These are phyloP conservation scores for Corythoichthys haematopterus DNA, from an alignment of 2,113 vertebrate species.

Conservation along the genomic window DNA sequence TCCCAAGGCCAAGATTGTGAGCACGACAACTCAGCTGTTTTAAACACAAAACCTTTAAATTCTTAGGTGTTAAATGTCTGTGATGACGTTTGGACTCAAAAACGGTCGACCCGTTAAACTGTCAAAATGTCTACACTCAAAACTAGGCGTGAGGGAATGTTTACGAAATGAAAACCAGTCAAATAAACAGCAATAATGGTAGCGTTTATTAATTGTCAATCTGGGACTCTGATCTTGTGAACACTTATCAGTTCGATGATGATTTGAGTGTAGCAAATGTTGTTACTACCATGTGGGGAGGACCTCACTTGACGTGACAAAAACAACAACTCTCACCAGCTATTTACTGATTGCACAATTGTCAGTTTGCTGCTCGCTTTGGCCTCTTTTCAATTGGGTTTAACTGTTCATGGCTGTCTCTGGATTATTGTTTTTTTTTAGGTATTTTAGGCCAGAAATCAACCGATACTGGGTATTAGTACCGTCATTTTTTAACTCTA, in stretches of 20 bases:
- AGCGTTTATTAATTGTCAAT: not conserved
- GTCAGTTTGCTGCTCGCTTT: no score
- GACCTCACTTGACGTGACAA: conserved; percentile 18
- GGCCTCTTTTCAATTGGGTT: no score
- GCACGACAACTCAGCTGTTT: not conserved
- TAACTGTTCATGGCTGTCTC: no score
- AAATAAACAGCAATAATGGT: not conserved
- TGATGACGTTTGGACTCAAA: not conserved
- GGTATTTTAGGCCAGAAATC: no score
- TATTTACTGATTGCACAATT: not conserved
- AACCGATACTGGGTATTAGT: no score
- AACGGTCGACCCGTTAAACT: not conserved
- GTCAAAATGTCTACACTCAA: not conserved
- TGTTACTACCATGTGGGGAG: conserved; percentile 37
- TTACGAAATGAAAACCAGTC: not conserved
- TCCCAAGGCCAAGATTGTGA: conserved; percentile 32
- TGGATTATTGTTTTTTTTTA: no score
- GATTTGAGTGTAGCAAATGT: conserved; percentile 55
- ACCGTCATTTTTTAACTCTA: no score
- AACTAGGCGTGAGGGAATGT: not conserved
- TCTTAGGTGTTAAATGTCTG: not conserved
- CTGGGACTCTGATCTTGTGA: not conserved
- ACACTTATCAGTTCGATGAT: not conserved
- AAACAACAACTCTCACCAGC: not conserved
- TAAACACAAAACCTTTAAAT: not conserved